These are phyloP conservation scores for Schizopygopsis pylzovi DNA, from an alignment of 2,797 vertebrate species.

Conservation along the genomic window DNA sequence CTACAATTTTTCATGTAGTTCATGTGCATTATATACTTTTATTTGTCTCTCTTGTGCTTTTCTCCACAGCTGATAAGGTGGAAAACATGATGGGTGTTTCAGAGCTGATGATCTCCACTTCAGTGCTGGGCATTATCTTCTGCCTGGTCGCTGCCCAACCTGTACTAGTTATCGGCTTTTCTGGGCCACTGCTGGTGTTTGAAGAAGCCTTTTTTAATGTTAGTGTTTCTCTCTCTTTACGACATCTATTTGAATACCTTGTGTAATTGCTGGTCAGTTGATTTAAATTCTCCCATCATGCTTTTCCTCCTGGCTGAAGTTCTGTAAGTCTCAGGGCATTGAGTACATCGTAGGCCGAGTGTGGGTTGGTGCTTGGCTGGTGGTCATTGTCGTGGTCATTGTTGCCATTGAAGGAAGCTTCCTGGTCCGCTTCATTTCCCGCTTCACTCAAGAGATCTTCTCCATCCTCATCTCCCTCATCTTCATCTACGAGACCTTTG, in stretches of 20 bases:
- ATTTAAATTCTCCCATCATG: neutral
- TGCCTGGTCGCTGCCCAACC: constrained; percentile 90
- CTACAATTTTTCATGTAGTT: too few relatives aligned
- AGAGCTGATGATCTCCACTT: constrained; percentile 92
- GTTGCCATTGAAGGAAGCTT: constrained; percentile 95
- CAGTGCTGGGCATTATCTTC: constrained; percentile 88
- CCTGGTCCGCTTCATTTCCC: constrained; percentile 94
- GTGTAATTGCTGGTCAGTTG: neutral
- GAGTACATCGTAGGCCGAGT: constrained; percentile 94
- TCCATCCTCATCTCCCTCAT: constrained; percentile 99
- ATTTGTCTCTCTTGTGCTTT: neutral
- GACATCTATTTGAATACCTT: neutral
- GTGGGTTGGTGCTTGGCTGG: constrained; percentile 95
- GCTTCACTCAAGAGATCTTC: constrained; percentile 98
- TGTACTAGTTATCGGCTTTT: constrained; percentile 93
- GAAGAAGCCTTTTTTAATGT: constrained; percentile 92
- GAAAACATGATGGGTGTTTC: constrained; percentile 89
- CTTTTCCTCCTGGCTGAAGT: constrained; percentile 73
- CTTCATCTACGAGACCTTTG: constrained; percentile 97
- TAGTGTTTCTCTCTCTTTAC: constrained; percentile 58
- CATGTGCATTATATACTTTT: neutral
- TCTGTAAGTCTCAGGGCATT: constrained; percentile 79
- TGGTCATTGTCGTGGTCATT: constrained; percentile 87
- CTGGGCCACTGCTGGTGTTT: constrained; percentile 96
- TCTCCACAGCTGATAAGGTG: constrained; percentile 89